Evolutionary conservation across 2,888 invertebrate species (phyloP).

Genomic region (Cheilosia vernalis): DNA sequence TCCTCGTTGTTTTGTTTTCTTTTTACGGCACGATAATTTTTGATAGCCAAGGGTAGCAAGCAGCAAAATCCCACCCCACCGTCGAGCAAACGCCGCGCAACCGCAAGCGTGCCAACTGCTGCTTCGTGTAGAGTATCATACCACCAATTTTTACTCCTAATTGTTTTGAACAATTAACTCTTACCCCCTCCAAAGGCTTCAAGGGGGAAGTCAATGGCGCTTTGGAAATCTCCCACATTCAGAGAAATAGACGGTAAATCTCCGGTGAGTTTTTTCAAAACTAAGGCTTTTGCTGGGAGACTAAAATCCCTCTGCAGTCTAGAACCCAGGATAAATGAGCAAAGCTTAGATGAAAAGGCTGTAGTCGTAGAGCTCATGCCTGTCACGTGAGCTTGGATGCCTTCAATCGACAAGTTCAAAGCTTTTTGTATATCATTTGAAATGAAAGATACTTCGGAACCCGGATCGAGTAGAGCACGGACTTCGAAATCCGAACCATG

Average conservation of each 20-base stretch:
- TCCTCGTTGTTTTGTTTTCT: no score
- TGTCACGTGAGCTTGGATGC: not conserved
- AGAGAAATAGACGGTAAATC: constrained; percentile 13
- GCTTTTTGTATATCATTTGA: constrained; percentile 23
- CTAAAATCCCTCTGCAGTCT: not conserved
- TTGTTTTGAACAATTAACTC: no score
- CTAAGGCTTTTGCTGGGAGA: constrained; percentile 1
- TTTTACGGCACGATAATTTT: no score
- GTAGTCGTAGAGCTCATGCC: constrained; percentile 7
- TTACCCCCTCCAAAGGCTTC: not conserved
- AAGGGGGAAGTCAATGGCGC: not conserved
- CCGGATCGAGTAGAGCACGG: constrained; percentile 52
- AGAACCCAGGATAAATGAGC: constrained; percentile 11
- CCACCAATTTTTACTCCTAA: no score
- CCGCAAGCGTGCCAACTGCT: no score
- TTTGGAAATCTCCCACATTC: not conserved
- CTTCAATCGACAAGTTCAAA: not conserved
- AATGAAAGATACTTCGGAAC: constrained; percentile 59
- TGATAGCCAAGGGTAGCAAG: no score
- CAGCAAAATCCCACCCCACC: no score
- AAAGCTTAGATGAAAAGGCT: constrained; percentile 14
- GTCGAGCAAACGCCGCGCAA: no score
- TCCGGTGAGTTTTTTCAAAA: constrained; percentile 10
- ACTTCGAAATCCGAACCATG: not conserved
- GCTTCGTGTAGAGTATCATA: no score